These are phyloP conservation scores for Brachystomella parvula DNA, from an alignment of 1,140 invertebrate species.

Conservation along the genomic window DNA sequence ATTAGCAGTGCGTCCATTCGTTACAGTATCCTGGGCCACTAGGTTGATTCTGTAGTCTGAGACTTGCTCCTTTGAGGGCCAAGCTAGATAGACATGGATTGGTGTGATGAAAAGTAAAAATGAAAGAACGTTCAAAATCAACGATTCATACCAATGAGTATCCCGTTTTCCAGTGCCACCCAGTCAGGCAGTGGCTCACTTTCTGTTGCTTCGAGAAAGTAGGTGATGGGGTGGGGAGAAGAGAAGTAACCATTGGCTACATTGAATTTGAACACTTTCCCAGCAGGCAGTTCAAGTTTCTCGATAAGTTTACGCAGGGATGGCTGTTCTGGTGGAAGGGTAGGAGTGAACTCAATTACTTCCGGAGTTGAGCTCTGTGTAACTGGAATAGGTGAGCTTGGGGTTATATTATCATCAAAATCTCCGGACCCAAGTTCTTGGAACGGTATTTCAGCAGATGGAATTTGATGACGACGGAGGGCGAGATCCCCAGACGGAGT, in stretches of 20 bases:
- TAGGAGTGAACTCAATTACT: neutral
- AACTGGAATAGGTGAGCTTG: neutral
- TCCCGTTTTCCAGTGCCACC: neutral
- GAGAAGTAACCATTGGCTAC: neutral
- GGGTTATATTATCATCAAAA: neutral
- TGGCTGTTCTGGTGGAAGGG: neutral
- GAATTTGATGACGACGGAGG: neutral
- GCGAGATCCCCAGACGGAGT: neutral
- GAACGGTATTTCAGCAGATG: too few relatives aligned
- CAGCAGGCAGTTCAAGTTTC: constrained; percentile 1
- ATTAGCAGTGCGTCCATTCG: constrained; percentile 57
- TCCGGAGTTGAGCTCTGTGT: constrained; percentile 4
- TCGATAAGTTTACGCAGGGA: neutral
- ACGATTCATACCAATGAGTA: neutral
- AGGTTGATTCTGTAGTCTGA: constrained; percentile 73
- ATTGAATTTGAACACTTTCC: constrained; percentile 7
- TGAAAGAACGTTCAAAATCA: neutral
- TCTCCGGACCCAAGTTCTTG: neutral
- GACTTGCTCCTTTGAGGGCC: constrained; percentile 73
- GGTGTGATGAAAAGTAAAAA: neutral
- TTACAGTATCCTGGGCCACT: constrained; percentile 66
- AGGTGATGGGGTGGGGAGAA: neutral
- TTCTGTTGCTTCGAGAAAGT: neutral
- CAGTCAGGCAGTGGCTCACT: neutral
- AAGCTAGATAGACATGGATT: neutral